Evolutionary conservation across 2,888 invertebrate genomes (phyloP).

Genomic region (Meganola albula): DNA sequence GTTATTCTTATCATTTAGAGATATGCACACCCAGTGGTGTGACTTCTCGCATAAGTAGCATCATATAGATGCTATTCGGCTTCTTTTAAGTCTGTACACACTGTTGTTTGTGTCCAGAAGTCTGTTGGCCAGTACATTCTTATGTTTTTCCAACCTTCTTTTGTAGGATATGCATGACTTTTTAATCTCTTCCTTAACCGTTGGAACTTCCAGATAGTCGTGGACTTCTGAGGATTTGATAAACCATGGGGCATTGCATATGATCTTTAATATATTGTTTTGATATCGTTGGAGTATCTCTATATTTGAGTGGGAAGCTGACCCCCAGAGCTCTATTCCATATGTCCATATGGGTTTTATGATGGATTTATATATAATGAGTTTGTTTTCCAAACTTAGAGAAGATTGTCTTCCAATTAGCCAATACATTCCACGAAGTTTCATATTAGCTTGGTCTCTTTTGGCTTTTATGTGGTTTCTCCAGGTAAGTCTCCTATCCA

Average conservation of each 20-base stretch:
- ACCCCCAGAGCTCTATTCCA: neutral
- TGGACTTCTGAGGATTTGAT: neutral
- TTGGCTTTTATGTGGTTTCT: neutral
- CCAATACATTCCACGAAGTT: neutral
- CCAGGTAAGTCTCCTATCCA: neutral
- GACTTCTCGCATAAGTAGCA: too few relatives aligned
- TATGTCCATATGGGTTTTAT: neutral
- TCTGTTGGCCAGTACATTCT: neutral
- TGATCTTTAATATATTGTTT: neutral
- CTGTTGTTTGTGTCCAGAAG: neutral
- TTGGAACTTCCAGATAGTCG: neutral
- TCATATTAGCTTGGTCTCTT: neutral
- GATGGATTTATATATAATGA: neutral
- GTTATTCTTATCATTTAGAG: too few relatives aligned
- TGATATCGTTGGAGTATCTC: neutral
- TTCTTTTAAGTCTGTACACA: neutral
- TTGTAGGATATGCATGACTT: neutral
- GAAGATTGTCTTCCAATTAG: neutral
- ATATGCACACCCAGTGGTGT: too few relatives aligned
- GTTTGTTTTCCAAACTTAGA: neutral
- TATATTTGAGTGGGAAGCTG: neutral
- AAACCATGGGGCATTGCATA: neutral
- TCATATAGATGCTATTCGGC: neutral
- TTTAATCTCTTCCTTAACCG: neutral
- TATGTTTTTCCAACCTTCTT: too few relatives aligned